Evolutionary conservation across 2,888 invertebrate species (phyloP).

Genomic region (Thera obeliscata): DNA sequence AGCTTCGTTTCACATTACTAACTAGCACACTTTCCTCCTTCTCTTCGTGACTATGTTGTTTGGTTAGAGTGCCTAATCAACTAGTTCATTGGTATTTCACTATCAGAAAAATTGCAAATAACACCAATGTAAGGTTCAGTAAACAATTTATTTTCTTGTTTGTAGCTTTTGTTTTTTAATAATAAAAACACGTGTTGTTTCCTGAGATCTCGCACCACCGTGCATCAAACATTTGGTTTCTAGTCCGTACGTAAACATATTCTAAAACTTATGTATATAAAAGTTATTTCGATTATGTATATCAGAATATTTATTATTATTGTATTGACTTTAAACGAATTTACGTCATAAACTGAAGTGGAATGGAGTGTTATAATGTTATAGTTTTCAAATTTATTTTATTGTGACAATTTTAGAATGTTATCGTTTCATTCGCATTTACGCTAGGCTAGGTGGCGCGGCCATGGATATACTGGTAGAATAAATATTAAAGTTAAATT

Average conservation of each 20-base stretch:
- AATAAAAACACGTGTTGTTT: slow-evolving; percentile 17
- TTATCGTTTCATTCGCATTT: slow-evolving; percentile 78
- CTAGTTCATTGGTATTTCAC: neutral
- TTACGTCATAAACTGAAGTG: slow-evolving; percentile 66
- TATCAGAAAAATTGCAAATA: slow-evolving; percentile 11
- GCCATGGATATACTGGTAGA: slow-evolving; percentile 67
- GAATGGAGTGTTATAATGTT: slow-evolving; percentile 70
- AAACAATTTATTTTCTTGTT: slow-evolving; percentile 2
- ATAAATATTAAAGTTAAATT: slow-evolving; percentile 66
- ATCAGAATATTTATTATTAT: slow-evolving; percentile 79
- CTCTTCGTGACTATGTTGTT: neutral
- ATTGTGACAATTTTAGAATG: slow-evolving; percentile 75
- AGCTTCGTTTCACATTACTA: slow-evolving; percentile 56
- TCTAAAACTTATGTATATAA: slow-evolving; percentile 83
- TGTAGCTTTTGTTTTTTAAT: neutral
- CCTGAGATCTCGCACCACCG: slow-evolving; percentile 77
- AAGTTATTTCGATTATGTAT: slow-evolving; percentile 76
- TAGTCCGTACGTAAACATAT: slow-evolving; percentile 75
- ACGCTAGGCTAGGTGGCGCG: slow-evolving; percentile 82
- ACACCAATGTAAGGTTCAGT: slow-evolving; percentile 15
- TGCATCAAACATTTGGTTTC: slow-evolving; percentile 70
- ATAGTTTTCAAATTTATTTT: slow-evolving; percentile 77
- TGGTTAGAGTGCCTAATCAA: neutral
- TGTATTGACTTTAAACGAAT: slow-evolving; percentile 79
- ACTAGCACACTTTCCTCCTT: slow-evolving; percentile 4